phyloP scores from a whole-genome alignment of 1,140 invertebrate species.

The Amyelois transitella region DNA sequence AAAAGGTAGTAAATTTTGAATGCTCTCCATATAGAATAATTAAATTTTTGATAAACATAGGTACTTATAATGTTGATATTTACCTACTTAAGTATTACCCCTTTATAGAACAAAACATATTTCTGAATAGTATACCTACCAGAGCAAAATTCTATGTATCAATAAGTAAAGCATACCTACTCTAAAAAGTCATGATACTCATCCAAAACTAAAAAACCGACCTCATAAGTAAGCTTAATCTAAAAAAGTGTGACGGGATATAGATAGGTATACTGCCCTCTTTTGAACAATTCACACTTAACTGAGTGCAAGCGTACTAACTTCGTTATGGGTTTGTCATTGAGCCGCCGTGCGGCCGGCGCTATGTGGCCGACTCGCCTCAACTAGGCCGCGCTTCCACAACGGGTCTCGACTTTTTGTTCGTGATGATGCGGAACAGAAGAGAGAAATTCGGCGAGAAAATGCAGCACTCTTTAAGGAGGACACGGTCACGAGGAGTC shows the following conservation, averaged over 20 bases:
- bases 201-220: no score
- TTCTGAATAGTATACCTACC: no score
- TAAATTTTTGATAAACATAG: no score
- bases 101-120: no score
- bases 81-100: no score
- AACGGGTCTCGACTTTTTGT: slow-evolving; percentile 64
- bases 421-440: slow-evolving; percentile 62
- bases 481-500: slow-evolving; percentile 68
- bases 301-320: slow-evolving; percentile 25
- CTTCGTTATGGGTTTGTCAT: slow-evolving; percentile 19
- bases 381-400: slow-evolving; percentile 61
- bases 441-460: slow-evolving; percentile 69
- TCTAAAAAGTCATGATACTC: no score
- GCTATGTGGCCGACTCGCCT: slow-evolving; percentile 29
- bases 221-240: no score
- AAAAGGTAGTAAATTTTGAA: no score
- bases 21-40: no score
- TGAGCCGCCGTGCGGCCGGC: slow-evolving; percentile 13
- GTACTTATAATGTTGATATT: no score
- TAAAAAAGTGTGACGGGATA: neutral
- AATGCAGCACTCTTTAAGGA: slow-evolving; percentile 58
- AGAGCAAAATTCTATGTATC: no score
- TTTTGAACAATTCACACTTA: slow-evolving; percentile 33
- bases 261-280: slow-evolving; percentile 14
- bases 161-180: no score